Conservation (phyloP, 2,888 invertebrate species). For the Congeria kusceri region DNA sequence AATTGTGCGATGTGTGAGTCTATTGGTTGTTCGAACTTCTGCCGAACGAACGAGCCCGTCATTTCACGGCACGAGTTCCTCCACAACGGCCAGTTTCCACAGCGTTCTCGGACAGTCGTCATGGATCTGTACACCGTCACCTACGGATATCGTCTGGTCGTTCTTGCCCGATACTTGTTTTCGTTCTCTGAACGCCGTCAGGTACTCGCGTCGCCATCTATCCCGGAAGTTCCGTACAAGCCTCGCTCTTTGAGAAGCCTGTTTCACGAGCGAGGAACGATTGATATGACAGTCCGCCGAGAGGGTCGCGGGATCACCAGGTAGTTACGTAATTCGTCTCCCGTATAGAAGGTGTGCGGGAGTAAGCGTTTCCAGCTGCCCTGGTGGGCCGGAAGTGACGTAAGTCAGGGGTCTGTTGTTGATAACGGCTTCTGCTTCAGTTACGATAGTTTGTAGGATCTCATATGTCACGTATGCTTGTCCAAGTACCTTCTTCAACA, state of each 20-base stretch:
- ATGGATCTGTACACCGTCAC: neutral
- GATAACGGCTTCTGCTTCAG: slow-evolving; percentile 49
- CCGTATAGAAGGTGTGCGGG: slow-evolving; percentile 53
- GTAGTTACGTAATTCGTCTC: slow-evolving; percentile 32
- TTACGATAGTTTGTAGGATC: slow-evolving; percentile 44
- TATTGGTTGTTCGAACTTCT: neutral
- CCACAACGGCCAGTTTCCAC: neutral
- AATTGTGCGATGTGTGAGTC: too few species aligned
- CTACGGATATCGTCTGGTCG: slow-evolving; percentile 10
- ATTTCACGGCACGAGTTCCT: neutral
- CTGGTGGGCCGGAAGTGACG: slow-evolving; percentile 23
- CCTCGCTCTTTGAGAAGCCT: neutral
- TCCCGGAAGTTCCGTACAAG: slow-evolving; percentile 39
- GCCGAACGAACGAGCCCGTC: slow-evolving; percentile 1
- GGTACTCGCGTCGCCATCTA: slow-evolving; percentile 39
- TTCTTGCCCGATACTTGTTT: slow-evolving; percentile 11
- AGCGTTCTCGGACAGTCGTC: neutral
- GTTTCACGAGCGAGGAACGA: slow-evolving; percentile 8
- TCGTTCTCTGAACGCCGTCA: slow-evolving; percentile 28
- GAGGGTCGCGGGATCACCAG: neutral
- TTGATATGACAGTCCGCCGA: neutral
- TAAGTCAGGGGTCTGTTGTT: slow-evolving; percentile 56
- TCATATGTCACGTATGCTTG: slow-evolving; percentile 27
- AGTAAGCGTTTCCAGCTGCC: slow-evolving; percentile 40
- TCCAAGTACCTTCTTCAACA: slow-evolving; percentile 35